A percentile compares a stretch with the other conserved stretches of the same genome.
Conservation (phyloP, 2,888 invertebrate species). For the Stenodera caucasica region DNA sequence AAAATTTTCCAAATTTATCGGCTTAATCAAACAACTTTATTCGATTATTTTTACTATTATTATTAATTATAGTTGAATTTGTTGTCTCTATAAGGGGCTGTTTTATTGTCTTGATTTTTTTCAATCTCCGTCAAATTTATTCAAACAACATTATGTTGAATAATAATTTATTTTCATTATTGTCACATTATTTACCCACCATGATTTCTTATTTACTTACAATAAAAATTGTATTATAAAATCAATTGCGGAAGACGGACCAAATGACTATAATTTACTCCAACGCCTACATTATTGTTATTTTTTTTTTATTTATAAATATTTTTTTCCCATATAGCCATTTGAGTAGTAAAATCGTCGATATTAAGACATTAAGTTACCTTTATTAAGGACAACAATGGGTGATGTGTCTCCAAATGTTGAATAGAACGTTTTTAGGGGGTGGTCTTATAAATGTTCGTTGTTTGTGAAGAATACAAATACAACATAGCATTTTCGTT, state of each 20-base stretch:
- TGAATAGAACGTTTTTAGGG: constrained; percentile 34
- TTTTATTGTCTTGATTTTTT: constrained; percentile 17
- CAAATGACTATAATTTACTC: constrained; percentile 19
- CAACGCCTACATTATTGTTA: constrained; percentile 7
- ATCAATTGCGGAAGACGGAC: constrained; percentile 18
- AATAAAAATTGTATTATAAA: constrained; percentile 16
- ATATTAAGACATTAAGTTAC: constrained; percentile 39
- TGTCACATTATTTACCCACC: constrained; percentile 16
- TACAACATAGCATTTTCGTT: constrained; percentile 32
- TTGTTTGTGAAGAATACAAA: constrained; percentile 28
- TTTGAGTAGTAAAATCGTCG: constrained; percentile 27
- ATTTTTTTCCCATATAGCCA: constrained; percentile 14
- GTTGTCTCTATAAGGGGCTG: neutral
- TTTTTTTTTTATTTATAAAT: neutral
- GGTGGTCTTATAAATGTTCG: constrained; percentile 35
- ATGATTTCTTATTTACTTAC: constrained; percentile 15
- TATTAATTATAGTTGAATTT: neutral
- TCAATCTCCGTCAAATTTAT: neutral
- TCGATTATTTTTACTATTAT: neutral
- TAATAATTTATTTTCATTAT: constrained; percentile 14
- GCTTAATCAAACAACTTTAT: constrained; percentile 24
- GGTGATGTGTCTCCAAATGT: constrained; percentile 37
- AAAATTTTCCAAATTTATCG: constrained; percentile 18
- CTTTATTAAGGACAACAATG: constrained; percentile 40
- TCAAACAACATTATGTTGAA: constrained; percentile 3